phyloP scores from a whole-genome alignment of 2,797 vertebrate genomes.

The Sebastes reedi region DNA sequence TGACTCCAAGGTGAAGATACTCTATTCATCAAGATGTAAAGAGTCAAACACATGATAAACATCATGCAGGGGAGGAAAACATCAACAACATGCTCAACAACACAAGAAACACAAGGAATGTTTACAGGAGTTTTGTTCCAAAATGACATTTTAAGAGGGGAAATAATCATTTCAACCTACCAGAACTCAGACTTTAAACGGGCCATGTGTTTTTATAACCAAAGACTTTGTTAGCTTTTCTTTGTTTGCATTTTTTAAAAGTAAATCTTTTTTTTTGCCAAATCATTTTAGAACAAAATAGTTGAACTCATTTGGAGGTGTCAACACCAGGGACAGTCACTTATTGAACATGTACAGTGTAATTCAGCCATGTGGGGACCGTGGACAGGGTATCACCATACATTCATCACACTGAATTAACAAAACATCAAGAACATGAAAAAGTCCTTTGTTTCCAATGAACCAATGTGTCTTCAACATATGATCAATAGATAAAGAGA shows the following conservation, averaged over 20 bases:
- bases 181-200: background rate
- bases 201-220: too few relatives aligned
- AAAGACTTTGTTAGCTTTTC: too few relatives aligned
- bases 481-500: background rate
- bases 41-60: background rate
- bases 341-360: background rate
- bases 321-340: background rate
- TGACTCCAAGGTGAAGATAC: constrained; percentile 54
- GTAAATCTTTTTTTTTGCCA: background rate
- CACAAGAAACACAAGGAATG: background rate
- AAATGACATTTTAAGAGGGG: background rate
- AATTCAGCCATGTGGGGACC: background rate
- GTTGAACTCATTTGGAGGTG: background rate
- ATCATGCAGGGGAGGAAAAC: background rate
- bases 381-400: too few relatives aligned
- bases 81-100: background rate
- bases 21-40: background rate
- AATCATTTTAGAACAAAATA: background rate
- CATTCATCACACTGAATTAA: background rate
- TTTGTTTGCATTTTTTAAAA: too few relatives aligned
- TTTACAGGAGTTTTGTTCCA: background rate
- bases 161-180: background rate
- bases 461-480: background rate
- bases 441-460: background rate
- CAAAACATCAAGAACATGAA: background rate